Conservation (phyloP, 2,888 invertebrate genomes). For the Chalcis sispes region DNA sequence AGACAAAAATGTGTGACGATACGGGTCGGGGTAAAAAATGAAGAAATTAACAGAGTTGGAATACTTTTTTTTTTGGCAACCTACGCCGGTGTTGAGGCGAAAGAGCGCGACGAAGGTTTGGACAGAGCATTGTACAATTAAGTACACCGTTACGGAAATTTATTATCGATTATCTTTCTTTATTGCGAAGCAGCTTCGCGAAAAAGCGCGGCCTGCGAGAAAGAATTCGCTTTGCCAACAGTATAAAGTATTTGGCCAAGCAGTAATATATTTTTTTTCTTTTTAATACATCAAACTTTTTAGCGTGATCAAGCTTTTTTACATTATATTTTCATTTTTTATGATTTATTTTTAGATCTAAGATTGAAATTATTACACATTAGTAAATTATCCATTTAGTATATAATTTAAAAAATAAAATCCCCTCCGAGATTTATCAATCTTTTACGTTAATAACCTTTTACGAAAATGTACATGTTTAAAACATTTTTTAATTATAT, state of each 20-base stretch:
- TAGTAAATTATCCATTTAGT: too few relatives aligned
- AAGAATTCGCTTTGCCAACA: not conserved
- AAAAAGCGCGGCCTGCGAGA: constrained; percentile 23
- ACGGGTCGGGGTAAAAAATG: not conserved
- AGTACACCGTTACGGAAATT: constrained; percentile 44
- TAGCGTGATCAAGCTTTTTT: not conserved
- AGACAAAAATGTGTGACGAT: not conserved
- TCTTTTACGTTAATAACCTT: too few relatives aligned
- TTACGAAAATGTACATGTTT: too few relatives aligned
- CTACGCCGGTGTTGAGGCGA: constrained; percentile 22
- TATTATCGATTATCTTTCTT: constrained; percentile 47
- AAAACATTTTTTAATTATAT: too few relatives aligned
- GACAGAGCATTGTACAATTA: constrained; percentile 22
- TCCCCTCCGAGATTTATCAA: too few relatives aligned
- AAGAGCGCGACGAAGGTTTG: constrained; percentile 31
- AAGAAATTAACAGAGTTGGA: constrained; percentile 9
- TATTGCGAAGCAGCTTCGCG: not conserved
- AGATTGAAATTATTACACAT: too few relatives aligned
- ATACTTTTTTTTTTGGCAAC: constrained; percentile 20
- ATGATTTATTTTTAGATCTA: too few relatives aligned
- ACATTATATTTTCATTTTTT: too few relatives aligned
- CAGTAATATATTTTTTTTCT: constrained; percentile 14
- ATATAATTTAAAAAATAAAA: too few relatives aligned
- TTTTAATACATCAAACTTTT: not conserved
- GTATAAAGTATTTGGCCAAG: constrained; percentile 1